phyloP scores from a whole-genome alignment of 2,113 vertebrate genomes.

The Oenanthe melanoleuca region DNA sequence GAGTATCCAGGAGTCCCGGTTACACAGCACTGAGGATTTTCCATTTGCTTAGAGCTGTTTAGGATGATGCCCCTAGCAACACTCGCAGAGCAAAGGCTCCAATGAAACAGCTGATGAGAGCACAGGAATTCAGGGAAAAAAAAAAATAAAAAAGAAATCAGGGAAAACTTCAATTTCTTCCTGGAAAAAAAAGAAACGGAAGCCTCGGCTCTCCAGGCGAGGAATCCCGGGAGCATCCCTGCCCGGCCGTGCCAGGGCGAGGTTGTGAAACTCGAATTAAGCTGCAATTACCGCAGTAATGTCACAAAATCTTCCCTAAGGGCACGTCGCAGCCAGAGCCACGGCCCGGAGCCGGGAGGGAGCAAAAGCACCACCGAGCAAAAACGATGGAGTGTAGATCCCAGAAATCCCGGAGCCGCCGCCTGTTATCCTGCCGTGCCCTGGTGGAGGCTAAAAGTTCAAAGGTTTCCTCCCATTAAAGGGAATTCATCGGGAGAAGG shows the following conservation, averaged over 20 bases:
- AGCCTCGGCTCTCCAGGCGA: accelerated
- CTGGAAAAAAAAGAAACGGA: background rate
- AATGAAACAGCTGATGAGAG: background rate
- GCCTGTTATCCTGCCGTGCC: too few relatives aligned
- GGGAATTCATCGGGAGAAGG: background rate
- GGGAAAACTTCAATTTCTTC: background rate
- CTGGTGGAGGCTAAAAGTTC: background rate
- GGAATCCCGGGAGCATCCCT: background rate
- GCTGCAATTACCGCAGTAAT: slow-evolving; percentile 33
- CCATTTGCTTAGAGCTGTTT: slow-evolving; percentile 1
- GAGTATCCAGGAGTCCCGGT: background rate
- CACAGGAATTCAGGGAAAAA: background rate
- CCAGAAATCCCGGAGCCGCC: background rate
- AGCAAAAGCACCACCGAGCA: background rate
- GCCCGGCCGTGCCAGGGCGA: background rate
- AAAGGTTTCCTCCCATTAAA: background rate
- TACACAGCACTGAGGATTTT: background rate
- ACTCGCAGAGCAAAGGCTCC: background rate
- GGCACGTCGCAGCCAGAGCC: slow-evolving; percentile 27
- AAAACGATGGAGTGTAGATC: background rate
- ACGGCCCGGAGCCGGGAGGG: background rate
- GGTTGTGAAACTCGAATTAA: slow-evolving; percentile 57
- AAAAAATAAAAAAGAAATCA: background rate
- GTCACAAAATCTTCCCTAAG: slow-evolving; percentile 51
- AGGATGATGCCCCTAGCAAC: slow-evolving; percentile 1